Percentiles rank a stretch among this genome's conserved stretches.
These are phyloP conservation scores for Camponotus fellah DNA, from an alignment of 2,888 invertebrate genomes.

Conservation along the genomic window DNA sequence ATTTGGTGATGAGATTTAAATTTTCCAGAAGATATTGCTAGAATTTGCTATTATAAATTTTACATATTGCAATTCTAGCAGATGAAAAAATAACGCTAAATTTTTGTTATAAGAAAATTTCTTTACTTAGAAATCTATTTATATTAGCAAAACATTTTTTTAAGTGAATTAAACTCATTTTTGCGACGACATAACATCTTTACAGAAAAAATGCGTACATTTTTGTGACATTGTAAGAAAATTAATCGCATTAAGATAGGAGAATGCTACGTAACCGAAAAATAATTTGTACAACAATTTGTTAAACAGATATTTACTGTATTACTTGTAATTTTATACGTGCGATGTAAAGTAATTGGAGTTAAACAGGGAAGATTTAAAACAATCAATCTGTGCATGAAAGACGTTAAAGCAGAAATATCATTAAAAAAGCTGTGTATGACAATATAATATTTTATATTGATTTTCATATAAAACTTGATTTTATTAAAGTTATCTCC, in stretches of 20 bases:
- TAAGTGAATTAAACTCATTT: conserved; percentile 38
- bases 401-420: conserved; percentile 33
- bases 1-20: no score
- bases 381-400: background rate
- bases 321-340: background rate
- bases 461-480: conserved; percentile 35
- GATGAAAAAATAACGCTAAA: no score
- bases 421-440: conserved; percentile 14
- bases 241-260: background rate
- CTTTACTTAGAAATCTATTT: no score
- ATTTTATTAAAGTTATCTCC: background rate
- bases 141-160: no score
- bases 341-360: background rate
- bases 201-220: background rate
- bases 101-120: no score
- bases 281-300: background rate
- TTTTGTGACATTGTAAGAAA: background rate
- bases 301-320: background rate
- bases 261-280: background rate
- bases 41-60: no score
- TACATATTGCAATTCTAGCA: no score
- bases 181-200: conserved; percentile 13
- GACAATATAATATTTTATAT: conserved; percentile 37
- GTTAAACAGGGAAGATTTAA: background rate
- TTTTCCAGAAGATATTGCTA: no score